Percentiles rank a stretch among this genome's conserved stretches.
Conservation (phyloP, 92 coral and sea anemone genomes). For the Diadumene lineata region DNA sequence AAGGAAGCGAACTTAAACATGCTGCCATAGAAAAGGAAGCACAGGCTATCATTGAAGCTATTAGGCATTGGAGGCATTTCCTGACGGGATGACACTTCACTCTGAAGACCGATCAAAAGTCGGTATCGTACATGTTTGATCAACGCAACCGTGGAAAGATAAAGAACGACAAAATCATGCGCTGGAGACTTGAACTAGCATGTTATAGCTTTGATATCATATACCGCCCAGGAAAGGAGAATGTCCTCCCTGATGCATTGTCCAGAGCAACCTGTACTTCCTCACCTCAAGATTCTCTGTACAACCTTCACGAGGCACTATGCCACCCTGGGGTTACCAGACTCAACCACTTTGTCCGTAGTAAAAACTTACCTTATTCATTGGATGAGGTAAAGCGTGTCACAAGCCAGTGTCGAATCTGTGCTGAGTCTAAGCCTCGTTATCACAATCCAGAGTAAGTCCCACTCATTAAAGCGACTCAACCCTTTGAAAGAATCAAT, state of each 20-base stretch:
- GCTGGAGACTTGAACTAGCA: conserved; percentile 35
- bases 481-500: conserved; percentile 47
- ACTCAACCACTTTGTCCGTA: conserved; percentile 46
- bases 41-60: conserved; percentile 41
- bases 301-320: conserved; percentile 45
- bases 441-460: conserved; percentile 38
- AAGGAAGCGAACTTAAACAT: conserved; percentile 41
- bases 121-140: conserved; percentile 52
- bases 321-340: conserved; percentile 68
- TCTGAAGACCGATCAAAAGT: conserved; percentile 51
- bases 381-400: conserved; percentile 43
- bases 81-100: conserved; percentile 50
- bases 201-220: conserved; percentile 38
- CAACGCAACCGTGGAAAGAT: conserved; percentile 41
- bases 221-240: conserved; percentile 47
- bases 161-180: conserved; percentile 51
- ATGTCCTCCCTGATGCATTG: conserved; percentile 42
- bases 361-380: conserved; percentile 55
- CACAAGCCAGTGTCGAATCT: conserved; percentile 33
- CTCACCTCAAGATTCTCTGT: not conserved
- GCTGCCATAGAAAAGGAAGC: conserved; percentile 46
- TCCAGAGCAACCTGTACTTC: conserved; percentile 36
- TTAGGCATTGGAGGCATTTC: conserved; percentile 52
- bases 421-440: conserved; percentile 53
- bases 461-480: conserved; percentile 45